Conservation (phyloP, 1,140 invertebrate species). For the Pissodes strobi region DNA sequence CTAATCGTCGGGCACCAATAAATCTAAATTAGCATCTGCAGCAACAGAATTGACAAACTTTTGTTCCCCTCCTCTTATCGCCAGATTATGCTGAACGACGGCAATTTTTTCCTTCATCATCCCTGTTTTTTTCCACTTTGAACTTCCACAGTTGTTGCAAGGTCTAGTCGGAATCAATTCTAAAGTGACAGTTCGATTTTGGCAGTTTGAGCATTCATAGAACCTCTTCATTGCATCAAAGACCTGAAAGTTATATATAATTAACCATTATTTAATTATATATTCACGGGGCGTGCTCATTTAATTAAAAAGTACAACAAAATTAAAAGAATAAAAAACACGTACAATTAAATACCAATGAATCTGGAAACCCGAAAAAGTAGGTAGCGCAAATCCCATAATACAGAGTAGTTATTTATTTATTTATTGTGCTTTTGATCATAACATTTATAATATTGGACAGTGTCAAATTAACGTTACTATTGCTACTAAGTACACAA, state of each 20-base stretch:
- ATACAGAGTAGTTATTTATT: no score
- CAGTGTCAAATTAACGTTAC: no score
- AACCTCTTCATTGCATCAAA: constrained; percentile 84
- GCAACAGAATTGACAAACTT: constrained; percentile 66
- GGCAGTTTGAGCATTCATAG: constrained; percentile 87
- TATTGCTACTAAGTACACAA: no score
- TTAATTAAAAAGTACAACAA: no score
- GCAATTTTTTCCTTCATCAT: constrained; percentile 79
- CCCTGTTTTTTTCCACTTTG: constrained; percentile 74
- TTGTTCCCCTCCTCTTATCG: constrained; percentile 75
- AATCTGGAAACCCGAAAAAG: no score
- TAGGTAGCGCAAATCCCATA: no score
- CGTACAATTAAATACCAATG: no score
- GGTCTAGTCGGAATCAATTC: constrained; percentile 74
- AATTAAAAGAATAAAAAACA: no score
- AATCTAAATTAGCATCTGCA: constrained; percentile 67
- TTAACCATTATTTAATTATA: no score
- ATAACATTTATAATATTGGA: no score
- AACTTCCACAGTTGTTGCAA: constrained; percentile 77
- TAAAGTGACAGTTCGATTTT: constrained; percentile 77
- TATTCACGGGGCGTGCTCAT: no score
- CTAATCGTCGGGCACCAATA: constrained; percentile 63
- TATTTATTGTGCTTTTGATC: no score
- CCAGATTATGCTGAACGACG: constrained; percentile 61
- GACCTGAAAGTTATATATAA: constrained; percentile 48